Evolutionary conservation across 2,113 vertebrate species (phyloP), one percentile per base, ranked within the genome.

Genomic region (Erythrolamprus reginae): DNA sequence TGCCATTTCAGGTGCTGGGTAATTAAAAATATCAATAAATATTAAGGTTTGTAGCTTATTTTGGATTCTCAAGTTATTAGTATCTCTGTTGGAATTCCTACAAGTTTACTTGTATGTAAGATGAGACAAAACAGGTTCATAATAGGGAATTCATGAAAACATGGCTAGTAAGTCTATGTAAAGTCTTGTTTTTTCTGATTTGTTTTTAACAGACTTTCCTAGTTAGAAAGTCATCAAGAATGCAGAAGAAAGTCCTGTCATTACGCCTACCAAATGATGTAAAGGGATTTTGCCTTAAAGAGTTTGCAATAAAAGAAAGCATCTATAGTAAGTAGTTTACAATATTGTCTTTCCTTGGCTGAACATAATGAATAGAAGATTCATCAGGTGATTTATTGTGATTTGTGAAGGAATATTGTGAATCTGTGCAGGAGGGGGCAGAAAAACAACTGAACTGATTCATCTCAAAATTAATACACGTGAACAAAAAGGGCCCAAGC

Each of bases 181-280:
- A 92, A 8, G 42, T 0, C 0, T 56, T 82, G 50, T 19, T 87
- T 87, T 77, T 65, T 86, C 33, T 90, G 28, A 33, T 89, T 90
- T 92, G 92, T 48, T 89, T 82, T 23, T 7, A 4, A 92, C 95
- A 99, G 99, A 98, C 98, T 89, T 99, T 99, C 95, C 95, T 99
- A 92, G 98, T 99, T 85, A 97, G 97, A 86, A 99, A 97, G 93
- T 99, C 98, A 0, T 87, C 97, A 13, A 96, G 93, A 86, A 94
- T 99, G 92, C 98, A 99, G 95, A 98, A 97, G 94, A 99, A 99
- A 89, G 97, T 99, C 17, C 97, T 99, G 42, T 98, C 98, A 10
- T 96, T 99, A 84, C 97, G 98, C 48, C 92, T 98, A 70, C 96
- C 98, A 33, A 91, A 42, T 77, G 96, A 96, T 51, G 96, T 94